Evolutionary conservation across 2,888 invertebrate species (phyloP), one percentile per base, ranked within the genome.

Genomic region (Actias luna): DNA sequence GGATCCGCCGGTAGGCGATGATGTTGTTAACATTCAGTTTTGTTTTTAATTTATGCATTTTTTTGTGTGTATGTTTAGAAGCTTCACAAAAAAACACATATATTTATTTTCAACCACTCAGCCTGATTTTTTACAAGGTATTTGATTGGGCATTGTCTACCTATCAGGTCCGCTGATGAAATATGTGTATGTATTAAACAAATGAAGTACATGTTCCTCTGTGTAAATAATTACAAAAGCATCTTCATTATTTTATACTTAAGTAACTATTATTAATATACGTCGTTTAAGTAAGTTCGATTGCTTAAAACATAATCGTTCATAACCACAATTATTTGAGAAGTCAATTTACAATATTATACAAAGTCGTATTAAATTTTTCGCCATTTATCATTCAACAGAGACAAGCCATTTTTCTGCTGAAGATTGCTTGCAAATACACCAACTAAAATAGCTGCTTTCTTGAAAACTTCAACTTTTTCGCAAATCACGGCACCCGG

Each of bases 311-410:
- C 5, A 42, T 5, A 39, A 5, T 8, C 18, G 7, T 5, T 50
- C 25, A 50, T 22, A 25, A 22, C 22, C 18, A 22, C 8, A 50
- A n/a, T 42, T 18, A 42, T 42, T n/a, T n/a, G n/a, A n/a, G n/a
- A 42, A 50, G 12, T 22, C 25, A 59, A 50, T 62, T 52, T 33
- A 36, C 27, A 59, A 29, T 42, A 27, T 27, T 55, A 25, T 39
- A 29, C 39, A 55, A 59, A 55, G 50, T 36, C 39, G 22, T 59
- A 18, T 52, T 22, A 52, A 62, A 63, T 36, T 75, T 75, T 72
- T 59, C 67, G 73, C 79, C 79, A 87, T 88, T 85, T 82, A 88
- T 89, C 87, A 85, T 72, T 73, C 68, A 73, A 80, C 75, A 74
- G 73, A 68, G 73, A 68, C 77, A 69, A 84, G 80, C 82, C 81